phyloP scores from a whole-genome alignment of 2,888 invertebrate species.

The Lamellibrachia satsuma region DNA sequence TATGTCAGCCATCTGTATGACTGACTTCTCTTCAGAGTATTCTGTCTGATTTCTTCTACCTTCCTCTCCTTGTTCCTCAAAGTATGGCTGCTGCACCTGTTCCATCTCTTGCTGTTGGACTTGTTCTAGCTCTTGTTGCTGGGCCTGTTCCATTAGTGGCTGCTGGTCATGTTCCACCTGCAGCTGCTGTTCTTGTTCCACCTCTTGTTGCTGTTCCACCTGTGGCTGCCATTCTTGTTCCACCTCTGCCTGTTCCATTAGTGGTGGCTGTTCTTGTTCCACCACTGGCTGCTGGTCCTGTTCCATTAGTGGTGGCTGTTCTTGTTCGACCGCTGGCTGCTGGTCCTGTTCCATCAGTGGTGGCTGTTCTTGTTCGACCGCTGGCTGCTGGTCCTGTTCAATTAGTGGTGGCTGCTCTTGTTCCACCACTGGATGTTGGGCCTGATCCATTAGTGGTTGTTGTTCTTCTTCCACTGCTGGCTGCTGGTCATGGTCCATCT shows the following conservation, averaged over 20 bases:
- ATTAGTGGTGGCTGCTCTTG: too few relatives aligned
- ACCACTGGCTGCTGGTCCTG: too few relatives aligned
- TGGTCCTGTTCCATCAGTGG: neutral
- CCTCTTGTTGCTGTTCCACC: too few relatives aligned
- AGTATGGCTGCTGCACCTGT: neutral
- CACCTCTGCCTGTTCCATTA: too few relatives aligned
- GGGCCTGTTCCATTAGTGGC: neutral
- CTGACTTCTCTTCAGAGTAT: neutral
- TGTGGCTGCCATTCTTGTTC: too few relatives aligned
- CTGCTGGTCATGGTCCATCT: neutral
- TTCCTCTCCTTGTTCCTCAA: neutral
- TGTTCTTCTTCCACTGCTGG: neutral
- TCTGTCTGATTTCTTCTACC: neutral
- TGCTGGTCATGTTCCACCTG: neutral
- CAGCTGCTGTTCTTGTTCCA: neutral
- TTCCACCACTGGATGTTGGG: too few relatives aligned
- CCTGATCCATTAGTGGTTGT: too few relatives aligned
- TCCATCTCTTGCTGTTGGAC: too few relatives aligned
- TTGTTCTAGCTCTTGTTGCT: neutral
- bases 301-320: neutral
- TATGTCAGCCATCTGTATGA: neutral
- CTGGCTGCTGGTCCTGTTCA: too few relatives aligned
- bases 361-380: neutral
- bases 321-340: neutral
- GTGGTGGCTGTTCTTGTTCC: too few relatives aligned